Conservation (phyloP, 2,888 invertebrate genomes). For the Bhutanitis thaidina region DNA sequence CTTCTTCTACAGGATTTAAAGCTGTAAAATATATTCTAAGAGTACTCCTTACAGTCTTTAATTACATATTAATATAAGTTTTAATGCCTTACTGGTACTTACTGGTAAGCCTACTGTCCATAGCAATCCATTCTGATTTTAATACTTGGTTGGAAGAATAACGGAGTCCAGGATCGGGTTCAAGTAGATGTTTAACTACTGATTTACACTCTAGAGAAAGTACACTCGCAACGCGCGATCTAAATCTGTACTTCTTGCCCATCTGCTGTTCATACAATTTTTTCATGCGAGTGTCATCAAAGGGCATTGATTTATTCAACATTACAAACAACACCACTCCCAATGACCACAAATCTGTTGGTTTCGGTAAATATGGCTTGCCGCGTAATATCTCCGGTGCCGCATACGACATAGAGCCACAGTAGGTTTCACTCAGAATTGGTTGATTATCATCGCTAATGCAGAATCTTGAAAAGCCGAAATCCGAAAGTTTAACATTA, state of each 20-base stretch:
- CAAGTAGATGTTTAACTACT: conserved; percentile 82
- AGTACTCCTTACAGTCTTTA: not conserved
- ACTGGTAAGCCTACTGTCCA: conserved; percentile 82
- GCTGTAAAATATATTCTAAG: conserved; percentile 37
- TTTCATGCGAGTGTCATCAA: conserved; percentile 87
- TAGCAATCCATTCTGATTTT: conserved; percentile 82
- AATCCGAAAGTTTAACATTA: conserved; percentile 90
- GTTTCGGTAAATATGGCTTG: conserved; percentile 84
- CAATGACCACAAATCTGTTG: conserved; percentile 89
- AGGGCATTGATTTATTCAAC: conserved; percentile 91
- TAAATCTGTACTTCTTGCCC: conserved; percentile 81
- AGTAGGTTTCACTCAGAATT: conserved; percentile 87
- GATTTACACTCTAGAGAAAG: conserved; percentile 82
- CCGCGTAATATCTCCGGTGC: conserved; percentile 92
- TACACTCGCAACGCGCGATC: conserved; percentile 79
- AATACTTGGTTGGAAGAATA: conserved; percentile 79
- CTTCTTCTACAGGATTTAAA: conserved; percentile 80
- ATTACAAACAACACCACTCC: conserved; percentile 90
- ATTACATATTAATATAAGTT: not conserved
- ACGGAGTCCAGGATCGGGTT: conserved; percentile 83
- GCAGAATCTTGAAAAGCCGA: conserved; percentile 85
- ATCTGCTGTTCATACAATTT: conserved; percentile 83
- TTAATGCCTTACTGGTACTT: conserved; percentile 30
- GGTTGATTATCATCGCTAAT: conserved; percentile 55
- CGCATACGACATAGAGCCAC: conserved; percentile 92